Evolutionary conservation across 2,797 vertebrate genomes (phyloP).

Genomic region (Amniataba percoides): DNA sequence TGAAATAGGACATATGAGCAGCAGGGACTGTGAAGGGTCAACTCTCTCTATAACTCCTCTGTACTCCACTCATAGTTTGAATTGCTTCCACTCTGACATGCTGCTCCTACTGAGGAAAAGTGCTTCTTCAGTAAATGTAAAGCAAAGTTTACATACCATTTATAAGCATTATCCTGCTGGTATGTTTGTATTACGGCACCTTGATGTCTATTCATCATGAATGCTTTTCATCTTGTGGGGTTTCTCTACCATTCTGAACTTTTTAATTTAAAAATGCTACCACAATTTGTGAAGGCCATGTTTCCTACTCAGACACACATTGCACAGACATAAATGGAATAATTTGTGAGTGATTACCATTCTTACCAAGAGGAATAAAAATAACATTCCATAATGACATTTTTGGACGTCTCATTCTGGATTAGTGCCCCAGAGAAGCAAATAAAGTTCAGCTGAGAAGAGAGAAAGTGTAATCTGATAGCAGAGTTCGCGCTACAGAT

Average conservation of each 20-base stretch:
- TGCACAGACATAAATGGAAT: constrained; percentile 42
- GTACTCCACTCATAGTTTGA: constrained; percentile 19
- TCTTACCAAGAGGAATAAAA: constrained; percentile 27
- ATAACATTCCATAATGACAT: constrained; percentile 34
- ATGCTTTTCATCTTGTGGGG: neutral
- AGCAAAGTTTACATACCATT: constrained; percentile 3
- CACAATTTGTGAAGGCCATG: neutral
- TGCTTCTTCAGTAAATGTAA: neutral
- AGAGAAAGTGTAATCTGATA: constrained; percentile 28
- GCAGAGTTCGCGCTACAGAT: constrained; percentile 11
- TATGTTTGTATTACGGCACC: constrained; percentile 18
- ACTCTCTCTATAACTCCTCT: constrained; percentile 4
- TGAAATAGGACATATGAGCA: constrained; percentile 17
- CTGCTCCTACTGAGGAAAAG: constrained; percentile 17
- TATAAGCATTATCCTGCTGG: neutral
- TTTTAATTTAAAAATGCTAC: constrained; percentile 35
- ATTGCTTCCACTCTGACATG: constrained; percentile 14
- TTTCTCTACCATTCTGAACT: constrained; percentile 30
- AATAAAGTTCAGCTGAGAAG: constrained; percentile 52
- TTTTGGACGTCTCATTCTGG: constrained; percentile 59
- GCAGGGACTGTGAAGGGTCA: constrained; percentile 14
- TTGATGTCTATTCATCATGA: neutral
- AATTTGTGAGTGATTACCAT: constrained; percentile 57
- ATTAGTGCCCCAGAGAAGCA: constrained; percentile 57
- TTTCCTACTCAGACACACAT: constrained; percentile 37